A percentile compares a stretch with the other conserved stretches of the same genome.
phyloP scores from a whole-genome alignment of 2,888 invertebrate genomes.

The Harmothoe impar region DNA sequence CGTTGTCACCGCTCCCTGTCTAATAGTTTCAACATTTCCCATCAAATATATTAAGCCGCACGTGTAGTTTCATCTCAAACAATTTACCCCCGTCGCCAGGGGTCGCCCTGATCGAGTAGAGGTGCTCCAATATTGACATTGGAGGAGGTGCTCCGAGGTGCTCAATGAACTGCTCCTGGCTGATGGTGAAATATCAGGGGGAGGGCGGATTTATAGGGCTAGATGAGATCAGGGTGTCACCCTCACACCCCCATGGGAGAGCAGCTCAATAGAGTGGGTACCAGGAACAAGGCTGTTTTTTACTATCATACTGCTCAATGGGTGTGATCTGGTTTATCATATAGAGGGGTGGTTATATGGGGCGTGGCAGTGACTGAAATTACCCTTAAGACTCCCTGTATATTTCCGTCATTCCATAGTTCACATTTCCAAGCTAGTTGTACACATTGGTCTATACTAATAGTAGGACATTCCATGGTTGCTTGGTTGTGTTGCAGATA shows the following conservation, averaged over 20 bases:
- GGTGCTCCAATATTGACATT: constrained; percentile 50
- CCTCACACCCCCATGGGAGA: neutral
- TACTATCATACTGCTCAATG: neutral
- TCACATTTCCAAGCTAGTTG: too few species aligned
- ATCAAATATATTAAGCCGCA: constrained; percentile 63
- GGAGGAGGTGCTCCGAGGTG: constrained; percentile 25
- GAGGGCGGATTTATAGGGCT: constrained; percentile 56
- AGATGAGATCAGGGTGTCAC: constrained; percentile 55
- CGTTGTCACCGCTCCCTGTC: constrained; percentile 48
- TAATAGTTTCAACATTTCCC: constrained; percentile 59
- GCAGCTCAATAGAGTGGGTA: neutral
- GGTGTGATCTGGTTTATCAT: neutral
- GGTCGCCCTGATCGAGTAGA: constrained; percentile 56
- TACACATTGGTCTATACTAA: too few species aligned
- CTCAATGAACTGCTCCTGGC: neutral
- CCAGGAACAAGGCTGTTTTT: neutral
- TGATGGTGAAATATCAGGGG: constrained; percentile 54
- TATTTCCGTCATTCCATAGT: too few species aligned
- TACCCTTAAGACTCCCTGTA: neutral
- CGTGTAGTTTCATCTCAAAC: constrained; percentile 58
- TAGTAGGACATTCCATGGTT: too few species aligned
- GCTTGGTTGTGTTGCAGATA: too few species aligned
- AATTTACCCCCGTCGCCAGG: constrained; percentile 46
- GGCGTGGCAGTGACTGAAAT: neutral
- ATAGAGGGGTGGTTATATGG: neutral